These are phyloP conservation scores for Stegostoma tigrinum DNA, from an alignment of 2,113 vertebrate genomes.

Conservation along the genomic window DNA sequence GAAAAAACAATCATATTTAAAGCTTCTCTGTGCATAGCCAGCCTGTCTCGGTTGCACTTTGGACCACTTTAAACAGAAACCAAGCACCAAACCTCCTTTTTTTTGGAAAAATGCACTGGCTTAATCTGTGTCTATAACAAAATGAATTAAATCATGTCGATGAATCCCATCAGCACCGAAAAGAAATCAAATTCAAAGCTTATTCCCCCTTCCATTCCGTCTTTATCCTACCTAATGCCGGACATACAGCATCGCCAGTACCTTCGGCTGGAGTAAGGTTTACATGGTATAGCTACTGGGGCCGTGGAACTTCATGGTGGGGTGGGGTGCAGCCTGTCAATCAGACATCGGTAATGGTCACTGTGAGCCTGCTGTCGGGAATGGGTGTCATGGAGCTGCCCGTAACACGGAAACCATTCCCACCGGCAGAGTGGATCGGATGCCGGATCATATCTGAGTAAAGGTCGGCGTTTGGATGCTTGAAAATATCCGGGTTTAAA, in stretches of 20 bases:
- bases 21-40: not conserved
- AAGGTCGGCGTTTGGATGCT: not conserved
- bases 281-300: not conserved
- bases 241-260: not conserved
- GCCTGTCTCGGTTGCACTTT: not conserved
- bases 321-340: too few species aligned
- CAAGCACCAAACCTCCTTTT: not conserved
- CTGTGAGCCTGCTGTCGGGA: not conserved
- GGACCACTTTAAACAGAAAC: not conserved
- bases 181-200: not conserved
- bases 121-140: not conserved
- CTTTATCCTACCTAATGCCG: not conserved
- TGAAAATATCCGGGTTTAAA: not conserved
- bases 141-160: not conserved
- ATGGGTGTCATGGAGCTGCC: not conserved
- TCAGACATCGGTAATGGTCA: not conserved
- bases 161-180: not conserved
- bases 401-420: not conserved
- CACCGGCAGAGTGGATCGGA: not conserved
- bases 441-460: conserved; percentile 24
- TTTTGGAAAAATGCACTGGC: not conserved
- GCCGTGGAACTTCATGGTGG: not conserved
- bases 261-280: not conserved
- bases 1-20: not conserved
- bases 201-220: not conserved